Base-by-base conservation (phyloP, 1,140 invertebrate species). In the Camponotus pennsylvanicus region DNA sequence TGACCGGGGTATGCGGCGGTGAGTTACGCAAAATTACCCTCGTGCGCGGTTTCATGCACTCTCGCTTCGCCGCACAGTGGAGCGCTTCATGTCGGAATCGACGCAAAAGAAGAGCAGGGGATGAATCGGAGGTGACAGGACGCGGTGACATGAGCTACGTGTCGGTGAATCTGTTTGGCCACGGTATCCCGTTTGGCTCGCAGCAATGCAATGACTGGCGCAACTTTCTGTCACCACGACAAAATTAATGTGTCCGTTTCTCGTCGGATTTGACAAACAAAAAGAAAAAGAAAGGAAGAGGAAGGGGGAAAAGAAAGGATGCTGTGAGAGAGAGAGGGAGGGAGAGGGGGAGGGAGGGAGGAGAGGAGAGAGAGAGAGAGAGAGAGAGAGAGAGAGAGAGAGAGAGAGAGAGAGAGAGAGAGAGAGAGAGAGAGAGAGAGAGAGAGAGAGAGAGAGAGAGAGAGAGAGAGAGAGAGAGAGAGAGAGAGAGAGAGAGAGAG, bases 71-170 rank as follows among this genome's bases (percentile, higher is more conserved):
- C 21, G 49, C 67, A 57, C 37, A 42, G 34, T 6, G 6, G 57
- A 7, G 45, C n/a, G 18, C n/a, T 82, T 34, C 42, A 55, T 55
- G 77, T 63, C 32, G 66, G 77, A 49, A 73, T 89, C 88, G 77
- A 77, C 84, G 87, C 21, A 42, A 52, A 86, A 83, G 71, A 83
- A 89, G 67, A 63, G 75, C 82, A 55, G 9, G 52, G 40, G 63
- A 32, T 80, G 66, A 66, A 86, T 63, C 32, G 55, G 63, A 86
- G 76, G 87, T 86, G 88, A 89, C 84, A 85, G 75, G 8, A 67
- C 52, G 66, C 57, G 34, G 77, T 71, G 83, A 40, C 37, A 77
- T 82, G 84, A 89, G 45, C 77, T 77, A 73, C 21, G 71, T 37
- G 52, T 55, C 42, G 55, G 27, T 27, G 69, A 64, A 42, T 37